phyloP scores from a whole-genome alignment of 2,113 vertebrate species.

The Falco punctatus region DNA sequence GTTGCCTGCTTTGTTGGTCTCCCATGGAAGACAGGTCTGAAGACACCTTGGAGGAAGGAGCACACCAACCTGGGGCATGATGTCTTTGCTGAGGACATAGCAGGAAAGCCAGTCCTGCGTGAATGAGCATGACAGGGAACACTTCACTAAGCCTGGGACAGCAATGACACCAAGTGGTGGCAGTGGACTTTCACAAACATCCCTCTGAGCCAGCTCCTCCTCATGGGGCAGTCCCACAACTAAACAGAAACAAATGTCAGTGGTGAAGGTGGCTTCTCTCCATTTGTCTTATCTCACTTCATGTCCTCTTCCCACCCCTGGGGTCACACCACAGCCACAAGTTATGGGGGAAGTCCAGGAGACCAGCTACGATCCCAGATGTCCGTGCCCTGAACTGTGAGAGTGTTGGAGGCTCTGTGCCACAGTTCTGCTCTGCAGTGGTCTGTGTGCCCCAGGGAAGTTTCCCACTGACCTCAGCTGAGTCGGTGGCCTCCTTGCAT shows the following conservation, averaged over 20 bases:
- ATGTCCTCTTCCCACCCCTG: neutral
- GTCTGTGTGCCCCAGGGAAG: constrained; percentile 43
- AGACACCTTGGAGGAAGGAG: constrained; percentile 71
- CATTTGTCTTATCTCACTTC: neutral
- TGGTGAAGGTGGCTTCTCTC: neutral
- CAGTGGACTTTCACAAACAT: neutral
- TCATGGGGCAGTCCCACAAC: neutral
- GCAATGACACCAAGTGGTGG: constrained; percentile 43
- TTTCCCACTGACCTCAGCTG: constrained; percentile 68
- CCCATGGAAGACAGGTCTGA: constrained; percentile 76
- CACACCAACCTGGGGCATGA: constrained; percentile 41
- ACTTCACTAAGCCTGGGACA: neutral
- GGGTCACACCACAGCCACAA: constrained; percentile 76
- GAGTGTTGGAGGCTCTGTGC: constrained; percentile 59
- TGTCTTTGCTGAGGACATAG: constrained; percentile 53
- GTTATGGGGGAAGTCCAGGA: constrained; percentile 64
- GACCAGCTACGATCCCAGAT: constrained; percentile 41
- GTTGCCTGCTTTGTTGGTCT: constrained; percentile 76
- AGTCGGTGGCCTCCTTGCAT: constrained; percentile 51
- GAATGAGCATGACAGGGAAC: neutral
- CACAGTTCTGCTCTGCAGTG: constrained; percentile 59
- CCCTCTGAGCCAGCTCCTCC: neutral
- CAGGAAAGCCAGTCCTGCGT: constrained; percentile 52
- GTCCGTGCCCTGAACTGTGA: constrained; percentile 49
- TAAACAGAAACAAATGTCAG: neutral